Evolutionary conservation across 2,888 invertebrate species (phyloP), one percentile per base, ranked within the genome.

Genomic region (Andrena camellia): DNA sequence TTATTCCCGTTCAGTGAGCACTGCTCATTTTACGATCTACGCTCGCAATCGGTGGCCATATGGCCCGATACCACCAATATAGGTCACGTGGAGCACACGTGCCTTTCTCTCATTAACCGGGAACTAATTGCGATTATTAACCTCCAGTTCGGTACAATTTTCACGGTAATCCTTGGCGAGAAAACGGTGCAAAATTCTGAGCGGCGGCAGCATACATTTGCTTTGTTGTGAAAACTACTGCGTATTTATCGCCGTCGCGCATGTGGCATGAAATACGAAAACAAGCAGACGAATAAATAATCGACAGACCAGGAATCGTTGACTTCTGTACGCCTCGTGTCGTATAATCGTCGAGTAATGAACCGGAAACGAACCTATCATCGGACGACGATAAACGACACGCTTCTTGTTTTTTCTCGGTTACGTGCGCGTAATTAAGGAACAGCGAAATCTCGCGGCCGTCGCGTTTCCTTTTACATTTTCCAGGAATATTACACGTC

Each of bases 61-160:
- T 82, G 78, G 84, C 35, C 66, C 60, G 73, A 84, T 50, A 52
- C 70, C 70, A 17, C 26, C 35, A 74, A 85, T 79, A 74, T 84
- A 66, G 84, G 85, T 84, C 79, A 69, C 20, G 6, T 52, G 20
- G 1, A 33, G 67, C 42, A 29, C 84, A 84, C 73, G 71, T 76
- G 73, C 31, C 54, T 71, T 57, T 42, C 68, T 52, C 66, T 64
- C 57, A 20, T 35, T 59, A 71, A 50, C 20, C 62, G 7, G 10
- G 63, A 64, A 72, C 82, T 76, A 82, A 79, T 84, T 72, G 69
- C 8, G 33, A 57, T 57, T 23, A 33, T 66, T 69, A 75, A 33
- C 67, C 48, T 31, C 7, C 52, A 48, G 42, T 71, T 64, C 20
- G 8, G 54, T 26, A 10, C 35, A 50, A 5, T 17, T 5, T 42